These are phyloP conservation scores for Cavia aperea DNA, from an alignment of 2,113 vertebrate genomes.

Conservation along the genomic window DNA sequence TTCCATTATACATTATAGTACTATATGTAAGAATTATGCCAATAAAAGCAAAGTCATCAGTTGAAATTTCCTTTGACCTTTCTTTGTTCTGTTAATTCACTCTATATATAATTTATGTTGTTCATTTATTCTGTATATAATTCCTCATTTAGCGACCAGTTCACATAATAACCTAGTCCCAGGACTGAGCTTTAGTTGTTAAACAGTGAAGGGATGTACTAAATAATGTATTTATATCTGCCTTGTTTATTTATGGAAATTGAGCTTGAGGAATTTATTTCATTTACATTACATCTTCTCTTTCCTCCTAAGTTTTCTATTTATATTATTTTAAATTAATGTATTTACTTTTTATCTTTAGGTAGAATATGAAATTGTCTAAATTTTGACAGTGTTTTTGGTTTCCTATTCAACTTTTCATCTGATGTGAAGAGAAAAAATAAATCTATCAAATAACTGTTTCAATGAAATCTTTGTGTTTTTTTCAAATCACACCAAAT, in stretches of 20 bases:
- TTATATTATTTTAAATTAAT: conserved; percentile 7
- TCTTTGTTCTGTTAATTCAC: not conserved
- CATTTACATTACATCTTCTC: not conserved
- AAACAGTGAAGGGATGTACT: not conserved
- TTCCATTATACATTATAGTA: not conserved
- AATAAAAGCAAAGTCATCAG: not conserved
- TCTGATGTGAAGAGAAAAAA: not conserved
- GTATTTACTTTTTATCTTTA: not conserved
- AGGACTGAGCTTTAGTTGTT: not conserved
- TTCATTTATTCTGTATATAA: not conserved
- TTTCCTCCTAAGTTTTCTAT: not conserved
- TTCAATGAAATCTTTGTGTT: not conserved
- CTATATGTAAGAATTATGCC: not conserved
- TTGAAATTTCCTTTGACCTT: not conserved
- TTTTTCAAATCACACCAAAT: not conserved
- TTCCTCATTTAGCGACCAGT: not conserved
- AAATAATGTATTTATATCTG: not conserved
- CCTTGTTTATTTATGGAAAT: not conserved
- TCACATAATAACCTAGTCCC: not conserved
- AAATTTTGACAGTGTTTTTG: not conserved
- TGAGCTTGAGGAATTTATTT: not conserved
- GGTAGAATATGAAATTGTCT: not conserved
- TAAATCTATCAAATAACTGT: not conserved
- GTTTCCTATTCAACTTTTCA: not conserved
- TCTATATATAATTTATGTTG: not conserved